Conservation (phyloP, 1,140 invertebrate genomes). For the Plodia interpunctella region DNA sequence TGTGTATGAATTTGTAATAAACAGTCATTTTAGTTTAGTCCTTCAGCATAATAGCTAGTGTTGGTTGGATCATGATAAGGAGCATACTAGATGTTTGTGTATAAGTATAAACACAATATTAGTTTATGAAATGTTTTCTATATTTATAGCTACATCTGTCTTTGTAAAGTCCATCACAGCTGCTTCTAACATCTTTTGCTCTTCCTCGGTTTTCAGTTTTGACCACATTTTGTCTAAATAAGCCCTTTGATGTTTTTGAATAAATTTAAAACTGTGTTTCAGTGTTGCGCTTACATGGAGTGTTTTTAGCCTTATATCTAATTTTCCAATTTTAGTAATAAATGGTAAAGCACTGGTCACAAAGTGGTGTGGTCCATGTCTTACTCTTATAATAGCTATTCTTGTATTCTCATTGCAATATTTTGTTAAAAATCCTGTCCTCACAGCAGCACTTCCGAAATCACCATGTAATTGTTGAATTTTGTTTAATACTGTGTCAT, state of each 20-base stretch:
- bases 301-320: slow-evolving; percentile 79
- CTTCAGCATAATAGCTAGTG: too few relatives aligned
- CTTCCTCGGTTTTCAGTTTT: slow-evolving; percentile 77
- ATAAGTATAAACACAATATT: not conserved
- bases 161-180: slow-evolving; percentile 76
- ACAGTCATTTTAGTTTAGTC: too few relatives aligned
- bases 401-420: slow-evolving; percentile 86
- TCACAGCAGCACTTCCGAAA: slow-evolving; percentile 82
- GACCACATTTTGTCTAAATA: slow-evolving; percentile 77
- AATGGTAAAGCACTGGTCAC: slow-evolving; percentile 82
- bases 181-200: slow-evolving; percentile 73
- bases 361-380: slow-evolving; percentile 85
- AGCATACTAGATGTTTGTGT: not conserved
- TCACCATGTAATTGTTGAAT: slow-evolving; percentile 85
- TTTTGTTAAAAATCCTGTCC: slow-evolving; percentile 84
- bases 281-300: slow-evolving; percentile 87
- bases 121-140: slow-evolving; percentile 49
- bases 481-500: slow-evolving; percentile 79
- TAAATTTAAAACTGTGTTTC: slow-evolving; percentile 86
- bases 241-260: slow-evolving; percentile 81
- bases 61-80: too few relatives aligned
- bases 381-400: slow-evolving; percentile 82
- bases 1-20: too few relatives aligned
- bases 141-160: slow-evolving; percentile 58
- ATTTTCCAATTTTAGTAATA: slow-evolving; percentile 80